Evolutionary conservation across 2,888 invertebrate genomes (phyloP).

Genomic region (Metacarcinus magister): DNA sequence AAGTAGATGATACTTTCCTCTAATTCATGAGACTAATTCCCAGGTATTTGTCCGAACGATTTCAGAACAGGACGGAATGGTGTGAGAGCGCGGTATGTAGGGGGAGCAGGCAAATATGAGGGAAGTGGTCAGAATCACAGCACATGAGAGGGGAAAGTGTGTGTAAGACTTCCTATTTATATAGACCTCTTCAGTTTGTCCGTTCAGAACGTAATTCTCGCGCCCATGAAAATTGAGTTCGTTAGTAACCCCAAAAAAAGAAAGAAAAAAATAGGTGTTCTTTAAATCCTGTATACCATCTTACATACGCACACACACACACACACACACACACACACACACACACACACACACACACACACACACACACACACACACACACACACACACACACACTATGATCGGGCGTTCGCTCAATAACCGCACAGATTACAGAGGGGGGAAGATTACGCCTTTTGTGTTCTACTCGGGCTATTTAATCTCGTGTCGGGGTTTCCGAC

Average conservation of each 20-base stretch:
- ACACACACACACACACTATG: conserved; percentile 58
- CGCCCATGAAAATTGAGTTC: neutral
- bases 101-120: conserved; percentile 72
- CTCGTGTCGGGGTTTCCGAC: conserved; percentile 23
- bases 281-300: neutral
- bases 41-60: neutral
- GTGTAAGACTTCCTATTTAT: neutral
- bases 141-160: conserved; percentile 63
- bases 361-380: conserved; percentile 57
- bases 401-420: conserved; percentile 69
- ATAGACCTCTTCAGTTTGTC: neutral
- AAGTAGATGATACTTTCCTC: neutral
- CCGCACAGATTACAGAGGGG: conserved; percentile 69
- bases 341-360: conserved; percentile 62
- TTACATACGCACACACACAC: conserved; percentile 21
- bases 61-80: neutral
- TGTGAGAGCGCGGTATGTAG: neutral
- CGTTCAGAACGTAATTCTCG: neutral
- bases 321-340: conserved; percentile 58
- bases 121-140: conserved; percentile 75
- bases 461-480: conserved; percentile 74
- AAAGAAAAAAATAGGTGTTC: neutral
- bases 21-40: neutral
- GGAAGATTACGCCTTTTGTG: conserved; percentile 74
- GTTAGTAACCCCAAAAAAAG: neutral